Evolutionary conservation across 2,888 invertebrate species (phyloP).

Genomic region (Aporophyla nigra): DNA sequence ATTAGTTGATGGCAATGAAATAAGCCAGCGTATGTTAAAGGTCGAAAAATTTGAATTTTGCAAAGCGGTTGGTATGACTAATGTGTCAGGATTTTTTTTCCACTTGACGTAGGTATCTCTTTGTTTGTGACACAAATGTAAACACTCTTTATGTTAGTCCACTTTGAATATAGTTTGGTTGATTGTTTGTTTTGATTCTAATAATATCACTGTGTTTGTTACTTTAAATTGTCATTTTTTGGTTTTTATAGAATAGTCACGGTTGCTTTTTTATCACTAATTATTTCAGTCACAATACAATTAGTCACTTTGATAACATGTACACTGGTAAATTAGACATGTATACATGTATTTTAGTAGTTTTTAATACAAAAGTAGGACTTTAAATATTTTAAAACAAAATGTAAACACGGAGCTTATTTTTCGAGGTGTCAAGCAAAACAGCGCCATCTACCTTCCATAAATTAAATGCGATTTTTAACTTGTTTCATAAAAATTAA

Average conservation of each 20-base stretch:
- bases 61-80: background rate
- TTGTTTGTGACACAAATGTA: background rate
- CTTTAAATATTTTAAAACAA: too few relatives aligned
- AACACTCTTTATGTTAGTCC: background rate
- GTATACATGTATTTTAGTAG: too few relatives aligned
- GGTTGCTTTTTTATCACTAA: background rate
- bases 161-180: background rate
- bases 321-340: too few relatives aligned
- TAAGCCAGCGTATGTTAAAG: background rate
- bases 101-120: background rate
- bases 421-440: too few relatives aligned
- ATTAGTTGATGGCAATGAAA: background rate
- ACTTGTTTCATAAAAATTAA: too few relatives aligned
- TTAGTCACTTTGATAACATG: background rate
- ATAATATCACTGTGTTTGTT: background rate
- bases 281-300: background rate
- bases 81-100: background rate
- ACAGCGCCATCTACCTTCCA: too few relatives aligned
- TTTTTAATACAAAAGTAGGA: too few relatives aligned
- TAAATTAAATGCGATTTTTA: too few relatives aligned
- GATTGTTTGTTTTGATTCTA: background rate
- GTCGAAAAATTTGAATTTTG: background rate
- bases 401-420: too few relatives aligned
- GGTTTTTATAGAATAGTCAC: too few relatives aligned
- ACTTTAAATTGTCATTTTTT: constrained; percentile 1